These are phyloP conservation scores for Argyresthia albistria DNA, from an alignment of 2,888 invertebrate genomes.

Conservation along the genomic window DNA sequence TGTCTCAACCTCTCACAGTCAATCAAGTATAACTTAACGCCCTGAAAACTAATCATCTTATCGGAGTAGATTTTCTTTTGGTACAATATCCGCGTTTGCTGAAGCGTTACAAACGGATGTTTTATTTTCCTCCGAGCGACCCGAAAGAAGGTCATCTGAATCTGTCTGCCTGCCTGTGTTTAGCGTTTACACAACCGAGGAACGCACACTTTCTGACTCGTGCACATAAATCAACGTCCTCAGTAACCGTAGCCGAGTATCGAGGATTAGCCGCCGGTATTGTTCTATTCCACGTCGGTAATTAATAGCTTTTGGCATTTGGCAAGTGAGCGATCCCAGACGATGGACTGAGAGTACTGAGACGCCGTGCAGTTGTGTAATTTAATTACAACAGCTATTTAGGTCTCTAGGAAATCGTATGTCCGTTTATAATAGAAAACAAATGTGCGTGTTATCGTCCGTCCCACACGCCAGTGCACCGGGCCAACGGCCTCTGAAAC, in stretches of 20 bases:
- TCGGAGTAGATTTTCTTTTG: too few species aligned
- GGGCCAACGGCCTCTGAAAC: slow-evolving; percentile 53
- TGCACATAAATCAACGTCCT: slow-evolving; percentile 65
- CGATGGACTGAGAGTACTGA: slow-evolving; percentile 32
- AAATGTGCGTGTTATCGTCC: slow-evolving; percentile 34
- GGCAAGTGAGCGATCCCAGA: slow-evolving; percentile 57
- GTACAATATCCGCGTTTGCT: too few species aligned
- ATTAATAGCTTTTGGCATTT: slow-evolving; percentile 72
- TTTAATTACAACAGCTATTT: slow-evolving; percentile 50
- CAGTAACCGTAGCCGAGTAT: slow-evolving; percentile 64
- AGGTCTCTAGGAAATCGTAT: slow-evolving; percentile 44
- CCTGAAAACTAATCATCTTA: too few species aligned
- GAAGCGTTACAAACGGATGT: slow-evolving; percentile 31
- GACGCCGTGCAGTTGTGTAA: slow-evolving; percentile 54
- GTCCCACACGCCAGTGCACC: slow-evolving; percentile 49
- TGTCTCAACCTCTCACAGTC: too few species aligned
- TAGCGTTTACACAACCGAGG: slow-evolving; percentile 43
- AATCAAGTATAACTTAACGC: too few species aligned
- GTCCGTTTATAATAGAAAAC: slow-evolving; percentile 4
- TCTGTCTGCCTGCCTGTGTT: slow-evolving; percentile 18
- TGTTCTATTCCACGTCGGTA: slow-evolving; percentile 62
- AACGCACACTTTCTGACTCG: slow-evolving; percentile 20
- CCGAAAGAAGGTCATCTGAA: slow-evolving; percentile 59
- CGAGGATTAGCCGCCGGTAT: slow-evolving; percentile 63
- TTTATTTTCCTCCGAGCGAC: slow-evolving; percentile 48